phyloP scores from a whole-genome alignment of 1,140 invertebrate species.

The Plectrocnemia conspersa region DNA sequence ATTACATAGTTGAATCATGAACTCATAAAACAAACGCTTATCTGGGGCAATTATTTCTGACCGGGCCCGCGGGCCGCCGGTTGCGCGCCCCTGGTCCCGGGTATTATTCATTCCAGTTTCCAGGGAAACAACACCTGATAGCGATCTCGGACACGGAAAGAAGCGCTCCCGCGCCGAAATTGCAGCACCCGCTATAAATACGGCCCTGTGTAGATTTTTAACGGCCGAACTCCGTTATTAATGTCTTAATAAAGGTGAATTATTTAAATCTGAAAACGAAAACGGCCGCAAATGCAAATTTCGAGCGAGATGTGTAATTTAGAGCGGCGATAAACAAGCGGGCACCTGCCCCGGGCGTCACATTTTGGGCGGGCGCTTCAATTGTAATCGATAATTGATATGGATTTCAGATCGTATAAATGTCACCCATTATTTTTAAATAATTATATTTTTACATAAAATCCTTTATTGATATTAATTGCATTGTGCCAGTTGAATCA shows the following conservation, averaged over 20 bases:
- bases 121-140: constrained; percentile 33
- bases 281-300: constrained; percentile 7
- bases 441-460: too few species aligned
- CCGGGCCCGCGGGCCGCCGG: constrained; percentile 1
- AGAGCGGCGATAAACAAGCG: too few species aligned
- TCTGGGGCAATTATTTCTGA: constrained; percentile 33
- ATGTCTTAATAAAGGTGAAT: constrained; percentile 34
- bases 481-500: too few species aligned
- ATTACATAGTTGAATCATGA: constrained; percentile 36
- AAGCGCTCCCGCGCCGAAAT: constrained; percentile 18
- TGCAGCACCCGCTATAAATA: constrained; percentile 14
- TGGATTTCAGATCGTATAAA: too few species aligned
- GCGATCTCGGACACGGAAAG: constrained; percentile 26
- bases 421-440: too few species aligned
- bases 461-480: too few species aligned
- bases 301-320: too few species aligned
- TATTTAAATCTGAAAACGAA: constrained; percentile 17
- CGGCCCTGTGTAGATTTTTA: constrained; percentile 26
- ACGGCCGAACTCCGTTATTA: constrained; percentile 32
- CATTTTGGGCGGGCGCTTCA: too few species aligned
- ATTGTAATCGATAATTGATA: too few species aligned
- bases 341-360: too few species aligned
- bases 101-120: constrained; percentile 23
- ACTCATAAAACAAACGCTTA: constrained; percentile 35
- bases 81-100: background rate